These are phyloP conservation scores for Thunnus thynnus DNA, from an alignment of 2,113 vertebrate species.

Conservation along the genomic window DNA sequence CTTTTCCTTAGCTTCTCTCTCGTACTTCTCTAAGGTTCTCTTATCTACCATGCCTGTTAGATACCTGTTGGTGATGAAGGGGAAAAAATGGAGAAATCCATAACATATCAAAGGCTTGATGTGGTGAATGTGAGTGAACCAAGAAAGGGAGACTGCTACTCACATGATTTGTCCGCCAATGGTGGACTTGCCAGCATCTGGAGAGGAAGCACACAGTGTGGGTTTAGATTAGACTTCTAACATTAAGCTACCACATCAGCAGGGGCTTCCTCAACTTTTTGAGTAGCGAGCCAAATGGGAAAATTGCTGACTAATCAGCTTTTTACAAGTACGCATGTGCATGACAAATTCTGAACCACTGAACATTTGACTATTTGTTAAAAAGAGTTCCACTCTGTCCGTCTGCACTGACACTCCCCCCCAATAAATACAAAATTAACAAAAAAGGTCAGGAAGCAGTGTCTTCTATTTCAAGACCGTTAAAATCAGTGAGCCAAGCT, in stretches of 20 bases:
- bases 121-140: accelerated
- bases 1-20: conserved; percentile 99
- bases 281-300: too few relatives aligned
- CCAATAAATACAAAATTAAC: too few relatives aligned
- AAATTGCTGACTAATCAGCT: too few relatives aligned
- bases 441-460: too few relatives aligned
- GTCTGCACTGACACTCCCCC: too few relatives aligned
- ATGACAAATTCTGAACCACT: too few relatives aligned
- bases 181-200: conserved; percentile 98
- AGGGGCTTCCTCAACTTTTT: not conserved
- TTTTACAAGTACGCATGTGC: too few relatives aligned
- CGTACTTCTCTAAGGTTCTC: conserved; percentile 98
- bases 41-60: conserved; percentile 99
- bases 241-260: too few relatives aligned
- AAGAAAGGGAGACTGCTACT: conserved; percentile 70
- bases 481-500: too few relatives aligned
- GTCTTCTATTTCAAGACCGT: too few relatives aligned
- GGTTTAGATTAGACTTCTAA: not conserved
- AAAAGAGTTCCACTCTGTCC: too few relatives aligned
- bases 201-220: not conserved
- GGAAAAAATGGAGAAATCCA: not conserved
- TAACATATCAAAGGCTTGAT: not conserved
- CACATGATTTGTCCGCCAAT: conserved; percentile 99
- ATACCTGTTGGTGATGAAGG: conserved; percentile 86
- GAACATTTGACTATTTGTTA: too few relatives aligned